Conservation (phyloP, 2,113 vertebrate species). For the Datnioides undecimradiatus region DNA sequence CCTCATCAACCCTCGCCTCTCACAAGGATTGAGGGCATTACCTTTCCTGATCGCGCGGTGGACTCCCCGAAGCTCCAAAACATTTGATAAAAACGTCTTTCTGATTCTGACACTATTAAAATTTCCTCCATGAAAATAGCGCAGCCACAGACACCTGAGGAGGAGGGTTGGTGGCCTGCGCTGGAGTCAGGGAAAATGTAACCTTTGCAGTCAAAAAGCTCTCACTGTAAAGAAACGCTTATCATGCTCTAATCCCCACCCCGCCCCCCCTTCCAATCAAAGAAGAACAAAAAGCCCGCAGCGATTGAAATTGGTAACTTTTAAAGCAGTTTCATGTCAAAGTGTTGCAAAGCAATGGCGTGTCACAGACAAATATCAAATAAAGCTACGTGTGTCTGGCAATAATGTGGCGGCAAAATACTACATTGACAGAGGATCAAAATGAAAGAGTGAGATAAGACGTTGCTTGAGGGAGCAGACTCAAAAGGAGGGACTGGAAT, state of each 20-base stretch:
- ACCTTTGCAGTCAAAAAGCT: background rate
- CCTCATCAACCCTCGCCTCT: slow-evolving; percentile 65
- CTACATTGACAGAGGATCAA: slow-evolving; percentile 16
- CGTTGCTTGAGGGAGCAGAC: slow-evolving; percentile 18
- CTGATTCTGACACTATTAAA: slow-evolving; percentile 37
- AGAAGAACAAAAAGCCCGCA: background rate
- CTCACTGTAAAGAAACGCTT: background rate
- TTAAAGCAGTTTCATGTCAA: background rate
- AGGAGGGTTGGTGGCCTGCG: background rate
- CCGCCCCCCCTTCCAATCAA: too few species aligned
- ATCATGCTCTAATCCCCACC: background rate
- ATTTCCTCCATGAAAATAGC: slow-evolving; percentile 15
- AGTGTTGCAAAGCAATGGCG: background rate
- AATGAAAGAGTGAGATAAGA: slow-evolving; percentile 32
- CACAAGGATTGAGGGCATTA: slow-evolving; percentile 46
- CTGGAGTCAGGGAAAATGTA: background rate
- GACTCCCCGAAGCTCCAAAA: slow-evolving; percentile 41
- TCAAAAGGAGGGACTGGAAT: slow-evolving; percentile 28
- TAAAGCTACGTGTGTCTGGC: background rate
- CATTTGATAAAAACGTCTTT: slow-evolving; percentile 43
- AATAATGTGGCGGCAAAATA: slow-evolving; percentile 16
- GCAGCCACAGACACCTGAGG: slow-evolving; percentile 8
- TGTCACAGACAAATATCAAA: background rate
- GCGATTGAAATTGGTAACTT: background rate
- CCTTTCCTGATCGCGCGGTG: slow-evolving; percentile 31